Conservation (phyloP, 2,113 vertebrate genomes). For the Alces alces region DNA sequence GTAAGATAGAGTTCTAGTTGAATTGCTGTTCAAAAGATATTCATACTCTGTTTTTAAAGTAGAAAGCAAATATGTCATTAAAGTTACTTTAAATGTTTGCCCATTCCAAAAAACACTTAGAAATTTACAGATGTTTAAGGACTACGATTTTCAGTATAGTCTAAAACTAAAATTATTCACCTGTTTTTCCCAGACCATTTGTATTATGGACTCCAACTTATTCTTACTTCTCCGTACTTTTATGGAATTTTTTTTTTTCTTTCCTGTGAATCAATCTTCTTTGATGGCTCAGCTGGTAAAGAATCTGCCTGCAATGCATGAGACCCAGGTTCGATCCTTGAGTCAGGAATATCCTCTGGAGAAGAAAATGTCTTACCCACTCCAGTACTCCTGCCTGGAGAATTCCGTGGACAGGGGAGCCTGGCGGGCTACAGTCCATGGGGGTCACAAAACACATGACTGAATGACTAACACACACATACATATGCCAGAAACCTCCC, state of each 20-base stretch:
- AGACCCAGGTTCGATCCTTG: background rate
- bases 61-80: background rate
- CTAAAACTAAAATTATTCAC: background rate
- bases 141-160: background rate
- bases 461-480: background rate
- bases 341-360: background rate
- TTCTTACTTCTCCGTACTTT: background rate
- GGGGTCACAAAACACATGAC: background rate
- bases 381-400: background rate
- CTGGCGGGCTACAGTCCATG: background rate
- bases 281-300: background rate
- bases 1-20: background rate
- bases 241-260: background rate
- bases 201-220: background rate
- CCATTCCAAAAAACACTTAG: background rate
- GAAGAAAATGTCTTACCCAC: background rate
- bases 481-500: background rate
- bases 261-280: background rate
- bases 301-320: background rate
- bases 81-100: conserved; percentile 2
- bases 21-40: background rate
- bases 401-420: background rate
- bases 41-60: background rate
- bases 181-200: background rate
- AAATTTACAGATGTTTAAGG: background rate